phyloP scores from a whole-genome alignment of 1,140 invertebrate genomes.

The Zaprionus gabonicus region DNA sequence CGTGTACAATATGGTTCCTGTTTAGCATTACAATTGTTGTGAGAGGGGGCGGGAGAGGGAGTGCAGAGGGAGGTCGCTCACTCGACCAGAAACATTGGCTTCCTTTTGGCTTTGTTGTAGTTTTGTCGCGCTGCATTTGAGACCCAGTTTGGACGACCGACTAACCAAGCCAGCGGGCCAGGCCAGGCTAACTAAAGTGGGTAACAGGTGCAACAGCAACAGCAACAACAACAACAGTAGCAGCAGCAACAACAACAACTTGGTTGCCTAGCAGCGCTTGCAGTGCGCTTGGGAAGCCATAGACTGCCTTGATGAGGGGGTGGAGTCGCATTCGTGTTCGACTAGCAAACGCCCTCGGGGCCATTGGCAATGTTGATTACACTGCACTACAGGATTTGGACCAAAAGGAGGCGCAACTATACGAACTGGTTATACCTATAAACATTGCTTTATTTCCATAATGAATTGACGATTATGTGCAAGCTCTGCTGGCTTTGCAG shows the following conservation, averaged over 20 bases:
- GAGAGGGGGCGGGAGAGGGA: not conserved
- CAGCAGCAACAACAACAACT: not conserved
- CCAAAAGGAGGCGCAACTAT: not conserved
- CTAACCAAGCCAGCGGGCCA: conserved; percentile 54
- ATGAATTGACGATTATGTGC: conserved; percentile 7
- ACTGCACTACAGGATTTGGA: conserved; percentile 33
- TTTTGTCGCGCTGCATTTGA: conserved; percentile 39
- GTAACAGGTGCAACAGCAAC: conserved; percentile 71
- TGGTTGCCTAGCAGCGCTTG: conserved; percentile 35
- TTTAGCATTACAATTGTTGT: conserved; percentile 73
- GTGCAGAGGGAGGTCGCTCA: conserved; percentile 37
- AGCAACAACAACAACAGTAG: not conserved
- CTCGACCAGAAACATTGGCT: conserved; percentile 77
- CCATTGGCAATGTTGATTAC: conserved; percentile 17
- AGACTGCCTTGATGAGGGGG: conserved; percentile 22
- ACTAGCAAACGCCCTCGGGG: not conserved
- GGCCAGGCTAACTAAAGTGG: conserved; percentile 62
- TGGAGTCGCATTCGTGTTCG: conserved; percentile 6
- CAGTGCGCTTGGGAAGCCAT: conserved; percentile 60
- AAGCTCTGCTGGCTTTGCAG: not conserved
- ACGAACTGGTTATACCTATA: not conserved
- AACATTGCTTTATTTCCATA: not conserved
- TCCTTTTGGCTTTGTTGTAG: conserved; percentile 63
- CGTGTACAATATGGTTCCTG: conserved; percentile 71
- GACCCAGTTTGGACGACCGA: conserved; percentile 74